A percentile compares a stretch with the other conserved stretches of the same genome.
Conservation (phyloP, 2,113 vertebrate genomes). For the Phodopus roborovskii region DNA sequence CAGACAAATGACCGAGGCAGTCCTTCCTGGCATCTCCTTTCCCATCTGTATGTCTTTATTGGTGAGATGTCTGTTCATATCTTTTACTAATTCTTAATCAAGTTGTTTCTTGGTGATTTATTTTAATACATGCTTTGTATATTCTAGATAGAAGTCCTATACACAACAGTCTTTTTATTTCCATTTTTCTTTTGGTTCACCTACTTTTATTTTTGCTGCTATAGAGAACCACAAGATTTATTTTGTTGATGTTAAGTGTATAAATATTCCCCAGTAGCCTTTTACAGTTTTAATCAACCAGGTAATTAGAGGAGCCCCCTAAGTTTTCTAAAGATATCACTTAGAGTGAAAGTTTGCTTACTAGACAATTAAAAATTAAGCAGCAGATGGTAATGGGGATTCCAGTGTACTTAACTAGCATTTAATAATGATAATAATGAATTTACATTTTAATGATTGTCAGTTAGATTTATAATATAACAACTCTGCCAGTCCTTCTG, state of each 20-base stretch:
- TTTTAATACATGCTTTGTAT: neutral
- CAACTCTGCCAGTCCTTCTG: slow-evolving; percentile 11
- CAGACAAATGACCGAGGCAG: no score
- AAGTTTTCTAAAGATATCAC: slow-evolving; percentile 43
- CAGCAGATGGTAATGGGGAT: slow-evolving; percentile 62
- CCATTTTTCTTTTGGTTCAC: slow-evolving; percentile 2
- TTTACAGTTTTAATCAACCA: slow-evolving; percentile 55
- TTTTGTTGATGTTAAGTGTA: slow-evolving; percentile 51
- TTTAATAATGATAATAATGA: slow-evolving; percentile 66
- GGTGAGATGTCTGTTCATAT: neutral
- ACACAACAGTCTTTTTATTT: neutral
- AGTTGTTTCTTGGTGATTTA: neutral
- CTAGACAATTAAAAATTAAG: slow-evolving; percentile 61
- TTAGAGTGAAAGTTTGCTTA: slow-evolving; percentile 49
- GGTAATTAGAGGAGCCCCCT: slow-evolving; percentile 28
- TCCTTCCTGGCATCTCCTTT: neutral
- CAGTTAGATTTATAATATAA: slow-evolving; percentile 52
- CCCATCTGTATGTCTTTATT: neutral
- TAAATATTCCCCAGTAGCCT: slow-evolving; percentile 31
- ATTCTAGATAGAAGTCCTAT: neutral
- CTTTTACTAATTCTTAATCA: neutral
- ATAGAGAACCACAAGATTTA: neutral
- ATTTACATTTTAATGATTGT: slow-evolving; percentile 61
- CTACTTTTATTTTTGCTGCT: neutral
- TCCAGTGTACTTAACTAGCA: slow-evolving; percentile 45